Evolutionary conservation across 1,140 invertebrate species (phyloP), one percentile per base, ranked within the genome.

Genomic region (Asobara japonica): DNA sequence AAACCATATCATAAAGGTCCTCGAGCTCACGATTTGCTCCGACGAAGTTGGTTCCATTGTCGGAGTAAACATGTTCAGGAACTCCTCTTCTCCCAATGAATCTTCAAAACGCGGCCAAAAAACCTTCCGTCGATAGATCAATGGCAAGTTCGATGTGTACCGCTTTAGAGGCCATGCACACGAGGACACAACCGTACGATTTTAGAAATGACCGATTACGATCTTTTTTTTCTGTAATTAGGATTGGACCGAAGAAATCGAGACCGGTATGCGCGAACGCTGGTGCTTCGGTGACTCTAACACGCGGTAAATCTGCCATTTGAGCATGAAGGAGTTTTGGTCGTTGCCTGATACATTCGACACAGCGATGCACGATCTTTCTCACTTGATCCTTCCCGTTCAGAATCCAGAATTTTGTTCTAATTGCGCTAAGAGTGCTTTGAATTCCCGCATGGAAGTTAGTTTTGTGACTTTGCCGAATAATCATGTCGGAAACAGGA

Each of bases 101-200:
- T 41, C 79, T 62, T n/a, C 62, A 27, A n/a, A 84, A 74, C 5
- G 80, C 74, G 13, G 71, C 67, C 0, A 83, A 22, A 56, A 83
- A 81, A 16, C 73, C 74, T 20, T 78, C 72, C 1, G 79, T 45
- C 1, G 60, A 41, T 16, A 69, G 51, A 10, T 69, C 48, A 18
- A 13, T 56, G 3, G 18, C 48, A 4, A 56, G 4, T 11, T 65
- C 62, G 0, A 66, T 6, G 13, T 66, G 64, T 8, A 66, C 33
- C 3, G 64, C 64, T 13, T 66, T 66, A 3, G 18, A 38, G 18
- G 33, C 64, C 64, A 66, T 66, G 20, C 64, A 66, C 5, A 66
- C 33, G 22, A 66, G 45, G 4, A 66, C 64, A 38, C 33, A 66
- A 11, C 33, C 64, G 36, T 66, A 38, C 2, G 22, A 20, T 33